Base-by-base conservation (phyloP, 2,888 invertebrate species). In the Aporophyla nigra region DNA sequence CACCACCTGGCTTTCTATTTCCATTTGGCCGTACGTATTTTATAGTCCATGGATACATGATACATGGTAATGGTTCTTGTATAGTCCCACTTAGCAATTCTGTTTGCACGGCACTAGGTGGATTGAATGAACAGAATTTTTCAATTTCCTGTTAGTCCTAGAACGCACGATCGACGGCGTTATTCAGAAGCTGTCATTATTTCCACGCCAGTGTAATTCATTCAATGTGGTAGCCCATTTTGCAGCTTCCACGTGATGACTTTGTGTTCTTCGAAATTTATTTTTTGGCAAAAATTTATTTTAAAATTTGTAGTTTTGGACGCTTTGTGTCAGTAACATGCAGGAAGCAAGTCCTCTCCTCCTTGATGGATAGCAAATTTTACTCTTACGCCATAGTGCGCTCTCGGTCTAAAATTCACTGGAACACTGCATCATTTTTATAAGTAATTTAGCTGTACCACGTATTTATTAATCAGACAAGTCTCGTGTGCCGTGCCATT, bases 91-190 rank as follows among this genome's bases (percentile, higher is more conserved):
- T 77, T 63, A 63, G 61, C 43, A 56, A 75, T 78, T 82, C 66
- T 59, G 61, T 67, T 77, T 54, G 54, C 65, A 68, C 70, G 51
- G 59, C 27, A 63, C 76, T 78, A 81, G 65, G 80, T 75, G 72
- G 79, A 82, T 72, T 81, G 84, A 87, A 85, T 76, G 85, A 83
- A 81, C 75, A 77, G 86, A 78, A 85, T 83, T 87, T 89, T 90
- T 86, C 87, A 89, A 90, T 90, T 88, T 88, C 90, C 88, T 86
- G 73, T 61, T 72, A 56, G 67, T 70, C 53, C 27, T 69, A 62
- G 73, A 71, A 49, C 33, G 78, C 51, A 12, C 33, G 49, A 62
- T 72, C 76, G 68, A 68, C 62, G 27, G 51, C 56, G 59, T 71
- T 73, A 67, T 74, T 66, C 66, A 74, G 70, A 53, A 53, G 71